These are phyloP conservation scores for Chrysina gloriosa DNA, from an alignment of 2,888 invertebrate species.

Conservation along the genomic window DNA sequence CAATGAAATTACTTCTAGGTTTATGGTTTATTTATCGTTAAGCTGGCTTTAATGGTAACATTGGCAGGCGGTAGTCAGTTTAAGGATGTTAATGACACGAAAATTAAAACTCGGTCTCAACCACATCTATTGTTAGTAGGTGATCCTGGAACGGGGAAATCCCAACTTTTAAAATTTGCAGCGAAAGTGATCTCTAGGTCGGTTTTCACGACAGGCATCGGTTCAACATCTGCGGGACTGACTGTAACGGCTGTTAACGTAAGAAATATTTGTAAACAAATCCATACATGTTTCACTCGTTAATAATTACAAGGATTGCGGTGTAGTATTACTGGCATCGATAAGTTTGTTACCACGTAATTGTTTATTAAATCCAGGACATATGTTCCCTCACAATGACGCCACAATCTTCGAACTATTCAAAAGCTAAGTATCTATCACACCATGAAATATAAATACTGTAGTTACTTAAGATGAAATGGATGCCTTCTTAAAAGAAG, in stretches of 20 bases:
- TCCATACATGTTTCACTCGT: no score
- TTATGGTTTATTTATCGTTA: constrained; percentile 88
- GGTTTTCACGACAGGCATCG: constrained; percentile 87
- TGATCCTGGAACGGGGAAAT: constrained; percentile 91
- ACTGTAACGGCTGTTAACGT: constrained; percentile 90
- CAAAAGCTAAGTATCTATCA: no score
- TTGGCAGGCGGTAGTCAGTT: constrained; percentile 70
- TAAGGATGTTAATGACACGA: constrained; percentile 58
- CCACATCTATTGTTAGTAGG: constrained; percentile 88
- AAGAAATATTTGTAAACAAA: no score
- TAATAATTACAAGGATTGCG: no score
- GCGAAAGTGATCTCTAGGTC: constrained; percentile 76
- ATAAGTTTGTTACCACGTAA: no score
- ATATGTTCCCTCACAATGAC: no score
- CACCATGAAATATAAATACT: no score
- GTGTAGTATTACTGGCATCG: no score
- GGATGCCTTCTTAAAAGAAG: no score
- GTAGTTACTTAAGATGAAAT: no score
- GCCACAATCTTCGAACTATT: no score
- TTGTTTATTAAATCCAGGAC: no score
- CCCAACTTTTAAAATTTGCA: constrained; percentile 82
- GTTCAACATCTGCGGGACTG: constrained; percentile 87
- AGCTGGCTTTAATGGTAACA: constrained; percentile 83
- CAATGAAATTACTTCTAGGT: constrained; percentile 68
- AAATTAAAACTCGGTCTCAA: constrained; percentile 74